A percentile compares a stretch with the other conserved stretches of the same genome.
These are phyloP conservation scores for Micromussa lordhowensis DNA, from an alignment of 92 coral and sea anemone genomes.

Conservation along the genomic window DNA sequence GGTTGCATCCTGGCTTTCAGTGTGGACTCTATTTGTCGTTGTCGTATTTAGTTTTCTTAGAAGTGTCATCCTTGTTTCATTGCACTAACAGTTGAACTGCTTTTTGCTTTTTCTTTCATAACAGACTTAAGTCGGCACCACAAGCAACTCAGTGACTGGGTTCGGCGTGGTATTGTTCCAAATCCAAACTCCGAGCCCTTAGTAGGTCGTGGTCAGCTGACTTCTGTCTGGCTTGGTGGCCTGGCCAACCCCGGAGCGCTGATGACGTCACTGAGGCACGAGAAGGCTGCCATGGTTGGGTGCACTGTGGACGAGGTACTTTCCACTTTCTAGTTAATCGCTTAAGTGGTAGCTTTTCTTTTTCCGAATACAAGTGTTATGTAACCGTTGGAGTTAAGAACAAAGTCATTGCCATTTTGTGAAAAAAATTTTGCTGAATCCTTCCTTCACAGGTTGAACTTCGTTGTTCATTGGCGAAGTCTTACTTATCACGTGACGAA, in stretches of 20 bases:
- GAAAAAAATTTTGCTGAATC: not conserved
- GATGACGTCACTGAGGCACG: constrained; percentile 83
- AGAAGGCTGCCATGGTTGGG: constrained; percentile 87
- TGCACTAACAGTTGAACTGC: not conserved
- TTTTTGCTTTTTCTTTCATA: not conserved
- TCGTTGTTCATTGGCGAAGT: constrained; percentile 68
- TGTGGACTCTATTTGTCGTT: too few relatives aligned
- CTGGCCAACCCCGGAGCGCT: constrained; percentile 93
- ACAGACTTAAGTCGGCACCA: constrained; percentile 83
- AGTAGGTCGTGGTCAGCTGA: constrained; percentile 79
- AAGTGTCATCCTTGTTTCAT: too few relatives aligned
- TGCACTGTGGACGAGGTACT: constrained; percentile 82
- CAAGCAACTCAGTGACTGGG: constrained; percentile 84
- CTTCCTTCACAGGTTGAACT: constrained; percentile 71
- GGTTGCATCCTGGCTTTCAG: too few relatives aligned
- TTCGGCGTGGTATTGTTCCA: constrained; percentile 84
- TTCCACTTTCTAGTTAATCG: not conserved
- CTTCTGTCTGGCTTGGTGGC: constrained; percentile 96
- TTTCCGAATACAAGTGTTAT: too few relatives aligned
- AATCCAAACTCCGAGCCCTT: constrained; percentile 76
- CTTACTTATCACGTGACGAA: constrained; percentile 61
- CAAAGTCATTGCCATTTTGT: not conserved
- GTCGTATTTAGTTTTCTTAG: too few relatives aligned
- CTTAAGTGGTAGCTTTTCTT: not conserved
- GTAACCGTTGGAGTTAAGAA: too few relatives aligned